Percentiles rank a stretch among this genome's conserved stretches.
Conservation (phyloP, 2,113 vertebrate species). For the Amphilophus citrinellus region DNA sequence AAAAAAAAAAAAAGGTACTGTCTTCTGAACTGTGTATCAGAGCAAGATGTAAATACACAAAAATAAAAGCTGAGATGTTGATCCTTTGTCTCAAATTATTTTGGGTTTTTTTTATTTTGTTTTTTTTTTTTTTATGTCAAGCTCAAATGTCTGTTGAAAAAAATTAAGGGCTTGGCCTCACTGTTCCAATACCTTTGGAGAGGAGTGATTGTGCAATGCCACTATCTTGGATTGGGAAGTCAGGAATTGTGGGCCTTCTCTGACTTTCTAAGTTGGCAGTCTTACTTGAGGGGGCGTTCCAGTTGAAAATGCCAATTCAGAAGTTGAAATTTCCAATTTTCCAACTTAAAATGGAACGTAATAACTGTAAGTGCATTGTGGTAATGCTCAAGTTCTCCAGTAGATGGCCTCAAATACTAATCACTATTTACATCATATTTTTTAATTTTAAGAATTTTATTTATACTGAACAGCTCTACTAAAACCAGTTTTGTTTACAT, state of each 20-base stretch:
- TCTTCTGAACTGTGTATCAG: too few species aligned
- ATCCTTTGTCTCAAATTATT: too few species aligned
- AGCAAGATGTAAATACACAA: too few species aligned
- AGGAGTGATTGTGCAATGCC: background rate
- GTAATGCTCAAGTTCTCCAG: conserved; percentile 4
- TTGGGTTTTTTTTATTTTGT: too few species aligned
- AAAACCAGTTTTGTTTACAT: background rate
- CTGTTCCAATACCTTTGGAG: too few species aligned
- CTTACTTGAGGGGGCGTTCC: background rate
- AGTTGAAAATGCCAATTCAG: background rate
- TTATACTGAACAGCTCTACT: background rate
- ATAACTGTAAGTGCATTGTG: background rate
- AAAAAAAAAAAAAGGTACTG: too few species aligned
- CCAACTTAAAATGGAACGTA: background rate
- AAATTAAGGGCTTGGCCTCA: too few species aligned
- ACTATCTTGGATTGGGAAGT: background rate
- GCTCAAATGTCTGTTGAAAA: too few species aligned
- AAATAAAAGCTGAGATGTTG: too few species aligned
- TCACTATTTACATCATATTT: background rate
- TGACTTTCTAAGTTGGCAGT: background rate
- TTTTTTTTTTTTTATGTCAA: too few species aligned
- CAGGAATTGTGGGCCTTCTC: background rate
- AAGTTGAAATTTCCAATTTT: background rate
- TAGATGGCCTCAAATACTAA: conserved; percentile 25
- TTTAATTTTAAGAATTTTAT: background rate